These are phyloP conservation scores for Cricetomys ansorgei DNA, from an alignment of 2,113 vertebrate genomes.

Conservation along the genomic window DNA sequence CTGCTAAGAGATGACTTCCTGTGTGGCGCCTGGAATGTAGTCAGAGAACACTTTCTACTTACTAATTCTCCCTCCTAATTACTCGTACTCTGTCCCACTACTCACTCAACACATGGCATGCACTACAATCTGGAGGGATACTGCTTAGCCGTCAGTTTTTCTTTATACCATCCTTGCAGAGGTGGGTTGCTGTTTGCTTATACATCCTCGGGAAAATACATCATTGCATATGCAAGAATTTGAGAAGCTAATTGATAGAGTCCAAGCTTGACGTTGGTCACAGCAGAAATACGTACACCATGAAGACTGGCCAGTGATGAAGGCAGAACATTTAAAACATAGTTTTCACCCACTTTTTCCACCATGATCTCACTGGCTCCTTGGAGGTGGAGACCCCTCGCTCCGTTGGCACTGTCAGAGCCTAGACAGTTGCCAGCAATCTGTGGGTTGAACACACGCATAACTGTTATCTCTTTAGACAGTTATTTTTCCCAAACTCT, in stretches of 20 bases:
- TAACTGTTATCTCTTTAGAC: not conserved
- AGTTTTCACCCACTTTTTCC: too few relatives aligned
- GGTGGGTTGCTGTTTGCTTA: not conserved
- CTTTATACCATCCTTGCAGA: not conserved
- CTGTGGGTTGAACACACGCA: accelerated
- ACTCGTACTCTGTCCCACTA: not conserved
- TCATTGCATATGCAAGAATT: not conserved
- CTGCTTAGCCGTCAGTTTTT: not conserved
- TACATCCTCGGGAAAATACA: accelerated
- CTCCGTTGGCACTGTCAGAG: too few relatives aligned
- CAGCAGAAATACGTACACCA: not conserved
- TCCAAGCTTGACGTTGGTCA: not conserved
- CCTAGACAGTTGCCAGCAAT: accelerated
- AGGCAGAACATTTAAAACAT: not conserved
- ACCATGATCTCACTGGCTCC: not conserved
- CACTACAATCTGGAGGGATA: not conserved
- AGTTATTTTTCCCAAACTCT: not conserved
- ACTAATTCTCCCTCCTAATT: not conserved
- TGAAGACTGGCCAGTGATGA: not conserved
- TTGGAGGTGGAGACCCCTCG: not conserved
- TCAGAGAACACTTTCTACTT: not conserved
- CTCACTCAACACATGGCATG: not conserved
- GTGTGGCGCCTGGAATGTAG: accelerated
- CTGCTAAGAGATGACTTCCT: not conserved
- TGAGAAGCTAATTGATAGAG: not conserved